Evolutionary conservation across 2,797 vertebrate genomes (phyloP), one percentile per base, ranked within the genome.

Genomic region (Benthosema pterotum): DNA sequence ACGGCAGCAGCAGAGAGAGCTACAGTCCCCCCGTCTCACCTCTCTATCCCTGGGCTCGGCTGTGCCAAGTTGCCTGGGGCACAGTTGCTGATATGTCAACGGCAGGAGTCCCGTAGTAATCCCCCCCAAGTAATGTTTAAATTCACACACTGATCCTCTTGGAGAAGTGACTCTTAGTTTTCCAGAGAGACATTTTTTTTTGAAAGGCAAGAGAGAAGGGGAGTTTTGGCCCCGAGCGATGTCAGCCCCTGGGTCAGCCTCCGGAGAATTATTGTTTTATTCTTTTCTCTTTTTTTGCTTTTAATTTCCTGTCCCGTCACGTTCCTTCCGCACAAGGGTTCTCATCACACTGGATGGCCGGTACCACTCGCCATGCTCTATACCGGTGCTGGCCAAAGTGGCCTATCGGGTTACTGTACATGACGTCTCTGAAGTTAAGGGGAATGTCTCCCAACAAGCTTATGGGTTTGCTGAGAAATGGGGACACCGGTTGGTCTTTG

Each of bases 281-380:
- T 51, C 6, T 47, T 16, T 15, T 48, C 65, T 48, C 65, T 25
- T 57, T 65, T 66, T 66, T 69, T 54, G 42, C 69, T 73, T 76
- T 73, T 72, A 71, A 68, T 73, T 81, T 79, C 70, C 71, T 79
- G 73, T 71, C 72, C 17, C 15, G 32, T 80, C 59, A 76, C 42
- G 64, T 67, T 71, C 25, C 55, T 51, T 53, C 51, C 45, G 32
- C 62, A 8, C 56, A 52, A 61, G 60, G 8, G 1, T 22, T 65
- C 55, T 65, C 63, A 69, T 68, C 57, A 63, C 65, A 16, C 16
- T 19, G 43, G 64, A 60, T 42, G 38, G 57, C 57, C 51, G 45
- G 11, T 57, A 66, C 52, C 64, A n/a, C 46, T 70, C 14, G n/a
- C 19, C 53, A 18, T 48, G 42, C 55, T 52, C 46, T 53, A n/a